These are phyloP conservation scores for Xerus rutilus DNA, from an alignment of 2,797 vertebrate species.

Conservation along the genomic window DNA sequence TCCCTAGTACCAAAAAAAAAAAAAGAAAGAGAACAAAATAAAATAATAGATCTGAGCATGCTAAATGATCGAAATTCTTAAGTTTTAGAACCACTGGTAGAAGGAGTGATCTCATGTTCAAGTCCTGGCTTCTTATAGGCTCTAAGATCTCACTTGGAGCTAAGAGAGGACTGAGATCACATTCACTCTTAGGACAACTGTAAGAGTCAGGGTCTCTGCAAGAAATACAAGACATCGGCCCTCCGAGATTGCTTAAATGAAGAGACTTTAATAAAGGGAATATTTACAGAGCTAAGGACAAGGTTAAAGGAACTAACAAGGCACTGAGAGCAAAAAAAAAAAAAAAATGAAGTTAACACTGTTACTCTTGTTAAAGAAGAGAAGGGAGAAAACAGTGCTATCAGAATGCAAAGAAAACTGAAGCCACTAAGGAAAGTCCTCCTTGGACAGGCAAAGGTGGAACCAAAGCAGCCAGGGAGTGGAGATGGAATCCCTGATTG, in stretches of 20 bases:
- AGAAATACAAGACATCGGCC: neutral
- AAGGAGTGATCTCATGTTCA: neutral
- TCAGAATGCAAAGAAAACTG: neutral
- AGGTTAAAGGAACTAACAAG: neutral
- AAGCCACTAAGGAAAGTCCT: neutral
- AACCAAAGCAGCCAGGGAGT: neutral
- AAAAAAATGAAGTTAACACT: slow-evolving; percentile 48
- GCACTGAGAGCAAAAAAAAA: neutral
- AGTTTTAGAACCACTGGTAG: neutral
- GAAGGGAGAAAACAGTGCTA: slow-evolving; percentile 30
- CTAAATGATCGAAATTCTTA: neutral
- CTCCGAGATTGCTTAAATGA: neutral
- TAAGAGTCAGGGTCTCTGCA: neutral
- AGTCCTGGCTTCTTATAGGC: neutral
- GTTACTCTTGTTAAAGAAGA: slow-evolving; percentile 23
- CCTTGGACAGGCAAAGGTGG: neutral
- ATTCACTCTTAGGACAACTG: neutral
- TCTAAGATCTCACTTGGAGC: neutral
- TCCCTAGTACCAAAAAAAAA: too few relatives aligned
- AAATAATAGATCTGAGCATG: neutral
- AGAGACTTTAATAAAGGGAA: neutral
- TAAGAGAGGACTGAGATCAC: neutral
- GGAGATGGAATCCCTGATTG: slow-evolving; percentile 11
- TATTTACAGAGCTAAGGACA: neutral
- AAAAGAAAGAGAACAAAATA: neutral